phyloP scores from a whole-genome alignment of 2,797 vertebrate species.

The Diceros bicornis region DNA sequence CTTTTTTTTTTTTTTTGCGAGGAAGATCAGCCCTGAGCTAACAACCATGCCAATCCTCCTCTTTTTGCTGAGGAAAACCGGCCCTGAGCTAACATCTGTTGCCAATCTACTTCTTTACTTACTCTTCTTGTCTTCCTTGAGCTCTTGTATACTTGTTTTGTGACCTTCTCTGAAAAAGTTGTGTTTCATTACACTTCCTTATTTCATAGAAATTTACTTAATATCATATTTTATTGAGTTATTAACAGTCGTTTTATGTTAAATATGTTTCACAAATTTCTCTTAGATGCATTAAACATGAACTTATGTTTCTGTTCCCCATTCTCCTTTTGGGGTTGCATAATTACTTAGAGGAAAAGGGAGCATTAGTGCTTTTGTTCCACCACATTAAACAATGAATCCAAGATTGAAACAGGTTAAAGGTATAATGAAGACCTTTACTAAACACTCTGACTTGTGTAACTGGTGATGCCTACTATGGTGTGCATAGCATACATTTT shows the following conservation, averaged over 20 bases:
- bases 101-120: not conserved
- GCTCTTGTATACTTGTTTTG: not conserved
- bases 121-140: not conserved
- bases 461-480: too few species aligned
- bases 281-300: not conserved
- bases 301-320: not conserved
- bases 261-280: not conserved
- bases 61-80: too few species aligned
- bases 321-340: not conserved
- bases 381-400: not conserved
- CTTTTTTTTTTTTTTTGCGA: not conserved
- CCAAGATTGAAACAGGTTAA: not conserved
- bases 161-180: not conserved
- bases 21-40: too few species aligned
- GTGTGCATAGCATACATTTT: not conserved
- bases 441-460: not conserved
- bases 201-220: not conserved
- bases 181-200: not conserved
- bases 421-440: not conserved
- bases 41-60: too few species aligned
- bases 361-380: not conserved
- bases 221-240: not conserved
- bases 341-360: not conserved
- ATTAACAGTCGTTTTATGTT: not conserved
- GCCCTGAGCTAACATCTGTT: too few species aligned